Percentiles rank a stretch among this genome's conserved stretches.
phyloP scores from a whole-genome alignment of 2,888 invertebrate genomes.

The Autographa gamma region DNA sequence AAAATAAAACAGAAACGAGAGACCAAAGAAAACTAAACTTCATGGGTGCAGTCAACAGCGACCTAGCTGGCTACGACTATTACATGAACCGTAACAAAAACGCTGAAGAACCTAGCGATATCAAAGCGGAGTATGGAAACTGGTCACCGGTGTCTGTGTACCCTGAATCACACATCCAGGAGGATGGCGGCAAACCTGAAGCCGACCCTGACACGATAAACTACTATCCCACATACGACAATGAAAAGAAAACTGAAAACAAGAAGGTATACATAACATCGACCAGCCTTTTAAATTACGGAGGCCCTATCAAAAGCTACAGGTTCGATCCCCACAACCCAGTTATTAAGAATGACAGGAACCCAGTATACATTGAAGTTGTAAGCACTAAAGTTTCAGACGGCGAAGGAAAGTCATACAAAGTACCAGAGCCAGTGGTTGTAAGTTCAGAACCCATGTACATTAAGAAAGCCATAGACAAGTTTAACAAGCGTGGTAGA shows the following conservation, averaged over 20 bases:
- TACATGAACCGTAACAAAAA: conserved; percentile 82
- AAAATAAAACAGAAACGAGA: conserved; percentile 82
- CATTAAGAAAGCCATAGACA: conserved; percentile 87
- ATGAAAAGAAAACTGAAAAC: conserved; percentile 80
- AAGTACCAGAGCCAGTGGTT: conserved; percentile 91
- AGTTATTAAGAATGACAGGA: conserved; percentile 87
- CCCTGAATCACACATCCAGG: conserved; percentile 84
- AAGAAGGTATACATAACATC: conserved; percentile 87
- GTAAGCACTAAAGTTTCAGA: conserved; percentile 86
- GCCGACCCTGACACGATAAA: conserved; percentile 80
- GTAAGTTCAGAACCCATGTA: conserved; percentile 91
- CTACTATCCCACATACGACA: conserved; percentile 85
- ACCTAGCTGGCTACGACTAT: conserved; percentile 85
- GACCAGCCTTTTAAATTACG: conserved; percentile 81
- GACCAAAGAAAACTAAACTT: conserved; percentile 84
- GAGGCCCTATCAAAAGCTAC: conserved; percentile 81
- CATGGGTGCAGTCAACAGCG: conserved; percentile 78
- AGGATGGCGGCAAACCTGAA: conserved; percentile 80
- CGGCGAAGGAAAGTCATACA: conserved; percentile 81
- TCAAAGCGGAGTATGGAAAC: conserved; percentile 87
- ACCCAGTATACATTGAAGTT: conserved; percentile 87
- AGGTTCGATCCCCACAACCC: conserved; percentile 86
- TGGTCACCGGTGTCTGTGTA: conserved; percentile 87
- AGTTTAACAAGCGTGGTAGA: conserved; percentile 89
- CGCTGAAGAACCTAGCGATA: conserved; percentile 79